phyloP scores from a whole-genome alignment of 2,888 invertebrate genomes.

The Spatulosminthurus flaviceps region DNA sequence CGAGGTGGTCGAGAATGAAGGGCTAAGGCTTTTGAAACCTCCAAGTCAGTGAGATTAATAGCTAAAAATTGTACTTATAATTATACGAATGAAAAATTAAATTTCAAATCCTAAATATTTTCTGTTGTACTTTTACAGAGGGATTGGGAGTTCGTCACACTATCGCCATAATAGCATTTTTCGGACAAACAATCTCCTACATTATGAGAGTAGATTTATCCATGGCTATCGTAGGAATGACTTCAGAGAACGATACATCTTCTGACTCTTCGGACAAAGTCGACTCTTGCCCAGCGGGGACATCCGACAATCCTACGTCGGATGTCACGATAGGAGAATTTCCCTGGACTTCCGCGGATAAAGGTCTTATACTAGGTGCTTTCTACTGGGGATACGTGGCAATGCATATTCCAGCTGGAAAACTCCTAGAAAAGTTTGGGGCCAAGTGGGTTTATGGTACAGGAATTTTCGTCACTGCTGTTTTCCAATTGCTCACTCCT shows the following conservation, averaged over 20 bases:
- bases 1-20: not conserved
- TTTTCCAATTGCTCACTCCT: conserved; percentile 84
- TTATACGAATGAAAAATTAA: too few relatives aligned
- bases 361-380: conserved; percentile 65
- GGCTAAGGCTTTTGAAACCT: not conserved
- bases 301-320: not conserved
- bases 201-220: not conserved
- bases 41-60: too few relatives aligned
- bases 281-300: not conserved
- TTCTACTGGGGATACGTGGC: conserved; percentile 88
- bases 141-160: conserved; percentile 50
- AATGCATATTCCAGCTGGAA: conserved; percentile 84
- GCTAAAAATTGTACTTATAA: too few relatives aligned
- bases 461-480: conserved; percentile 82
- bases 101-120: too few relatives aligned
- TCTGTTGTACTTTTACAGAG: conserved; percentile 2
- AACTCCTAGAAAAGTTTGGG: conserved; percentile 82
- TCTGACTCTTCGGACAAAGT: not conserved
- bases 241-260: not conserved
- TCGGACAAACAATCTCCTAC: conserved; percentile 47
- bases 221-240: not conserved
- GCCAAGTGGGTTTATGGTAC: conserved; percentile 85
- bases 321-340: conserved; percentile 45
- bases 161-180: conserved; percentile 45
- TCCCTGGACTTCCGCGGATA: conserved; percentile 52